These are phyloP conservation scores for Dreissena rostriformis DNA, from an alignment of 1,140 invertebrate species.

Conservation along the genomic window DNA sequence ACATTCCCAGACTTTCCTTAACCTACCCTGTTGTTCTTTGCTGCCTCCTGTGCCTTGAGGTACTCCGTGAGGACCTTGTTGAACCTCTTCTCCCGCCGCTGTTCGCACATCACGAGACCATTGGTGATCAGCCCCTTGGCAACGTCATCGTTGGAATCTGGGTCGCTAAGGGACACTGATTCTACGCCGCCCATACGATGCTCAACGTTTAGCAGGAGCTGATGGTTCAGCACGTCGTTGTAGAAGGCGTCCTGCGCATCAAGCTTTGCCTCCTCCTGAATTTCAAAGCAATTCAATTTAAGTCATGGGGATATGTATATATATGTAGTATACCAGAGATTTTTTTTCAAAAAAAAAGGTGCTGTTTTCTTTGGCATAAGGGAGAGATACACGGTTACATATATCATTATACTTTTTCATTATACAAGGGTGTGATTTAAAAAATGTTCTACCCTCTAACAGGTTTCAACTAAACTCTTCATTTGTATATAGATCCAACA, in stretches of 20 bases:
- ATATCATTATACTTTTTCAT: no score
- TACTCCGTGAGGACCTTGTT: constrained; percentile 92
- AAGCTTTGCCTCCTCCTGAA: constrained; percentile 88
- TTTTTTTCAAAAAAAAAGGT: no score
- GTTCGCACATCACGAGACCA: constrained; percentile 92
- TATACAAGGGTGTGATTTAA: no score
- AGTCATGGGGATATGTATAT: no score
- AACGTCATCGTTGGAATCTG: constrained; percentile 88
- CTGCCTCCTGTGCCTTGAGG: constrained; percentile 90
- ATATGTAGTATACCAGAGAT: no score
- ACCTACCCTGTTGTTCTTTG: constrained; percentile 87
- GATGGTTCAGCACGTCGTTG: constrained; percentile 76
- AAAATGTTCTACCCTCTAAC: no score
- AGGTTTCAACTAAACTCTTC: no score
- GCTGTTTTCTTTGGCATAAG: no score
- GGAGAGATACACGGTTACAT: no score
- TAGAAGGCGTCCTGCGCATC: constrained; percentile 86
- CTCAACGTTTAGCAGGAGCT: constrained; percentile 83
- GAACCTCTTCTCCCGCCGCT: constrained; percentile 90
- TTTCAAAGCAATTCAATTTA: no score
- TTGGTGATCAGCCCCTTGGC: constrained; percentile 92
- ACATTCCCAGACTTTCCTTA: no score
- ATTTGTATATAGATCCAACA: no score
- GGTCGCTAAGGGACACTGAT: constrained; percentile 87
- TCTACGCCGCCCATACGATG: constrained; percentile 85